Evolutionary conservation across 2,888 invertebrate genomes (phyloP).

Genomic region (Pristionchus mayeri): DNA sequence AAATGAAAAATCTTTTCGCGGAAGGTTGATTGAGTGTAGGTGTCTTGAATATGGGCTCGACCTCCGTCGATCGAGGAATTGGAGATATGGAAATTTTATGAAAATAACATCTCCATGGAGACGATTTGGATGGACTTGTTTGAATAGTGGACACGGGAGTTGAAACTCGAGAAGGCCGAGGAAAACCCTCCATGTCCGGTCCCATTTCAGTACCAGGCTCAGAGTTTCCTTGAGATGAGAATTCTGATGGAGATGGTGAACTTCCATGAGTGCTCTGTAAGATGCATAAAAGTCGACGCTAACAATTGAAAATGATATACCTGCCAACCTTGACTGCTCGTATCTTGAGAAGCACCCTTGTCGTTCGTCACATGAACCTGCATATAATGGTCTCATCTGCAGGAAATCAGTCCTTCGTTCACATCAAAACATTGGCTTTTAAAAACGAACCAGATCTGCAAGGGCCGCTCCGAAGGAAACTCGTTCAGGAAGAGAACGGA

Average conservation of each 20-base stretch:
- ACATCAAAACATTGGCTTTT: background rate
- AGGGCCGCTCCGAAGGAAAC: slow-evolving; percentile 18
- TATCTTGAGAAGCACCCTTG: background rate
- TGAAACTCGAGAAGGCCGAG: slow-evolving; percentile 29
- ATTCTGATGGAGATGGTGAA: background rate
- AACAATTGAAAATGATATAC: background rate
- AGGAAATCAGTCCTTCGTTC: too few species aligned
- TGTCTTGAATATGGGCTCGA: background rate
- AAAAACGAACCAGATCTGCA: background rate
- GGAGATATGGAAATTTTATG: background rate
- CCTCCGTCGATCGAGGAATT: background rate
- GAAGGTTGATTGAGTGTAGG: background rate
- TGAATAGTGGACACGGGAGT: background rate
- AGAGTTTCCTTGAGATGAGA: slow-evolving; percentile 6
- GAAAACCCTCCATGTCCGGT: background rate
- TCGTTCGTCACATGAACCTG: slow-evolving; percentile 11
- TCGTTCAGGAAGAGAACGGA: slow-evolving; percentile 10
- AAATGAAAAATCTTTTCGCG: background rate
- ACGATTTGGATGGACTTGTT: background rate
- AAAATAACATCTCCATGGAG: slow-evolving; percentile 33
- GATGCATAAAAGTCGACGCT: background rate
- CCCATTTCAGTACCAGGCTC: slow-evolving; percentile 6
- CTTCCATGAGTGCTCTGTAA: slow-evolving; percentile 5
- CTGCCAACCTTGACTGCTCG: slow-evolving; percentile 39
- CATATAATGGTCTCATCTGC: too few species aligned